Percentiles rank a stretch among this genome's conserved stretches.
Evolutionary conservation across 2,888 invertebrate genomes (phyloP).

Genomic region (Lochmaea capreae): DNA sequence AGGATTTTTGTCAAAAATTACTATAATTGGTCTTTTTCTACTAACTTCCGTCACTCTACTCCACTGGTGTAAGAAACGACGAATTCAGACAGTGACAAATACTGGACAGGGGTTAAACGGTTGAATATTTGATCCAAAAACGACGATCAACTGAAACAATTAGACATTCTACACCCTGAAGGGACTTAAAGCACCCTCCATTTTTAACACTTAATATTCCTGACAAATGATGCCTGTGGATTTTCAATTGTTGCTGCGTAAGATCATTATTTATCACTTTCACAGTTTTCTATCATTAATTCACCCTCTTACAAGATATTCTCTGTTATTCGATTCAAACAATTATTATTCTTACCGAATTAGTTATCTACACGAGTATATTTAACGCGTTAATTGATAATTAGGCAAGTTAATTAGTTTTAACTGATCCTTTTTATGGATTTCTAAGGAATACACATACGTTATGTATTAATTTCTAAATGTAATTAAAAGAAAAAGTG

Average conservation of each 20-base stretch:
- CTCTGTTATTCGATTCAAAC: constrained; percentile 27
- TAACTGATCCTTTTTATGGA: not conserved
- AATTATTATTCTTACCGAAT: constrained; percentile 28
- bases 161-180: constrained; percentile 61
- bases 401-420: not conserved
- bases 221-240: constrained; percentile 60
- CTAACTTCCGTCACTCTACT: not conserved
- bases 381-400: not conserved
- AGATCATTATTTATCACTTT: constrained; percentile 51
- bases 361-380: not conserved
- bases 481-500: not conserved
- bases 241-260: constrained; percentile 52
- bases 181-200: constrained; percentile 56
- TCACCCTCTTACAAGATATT: constrained; percentile 37
- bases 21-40: not conserved
- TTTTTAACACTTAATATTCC: constrained; percentile 67
- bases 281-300: constrained; percentile 49
- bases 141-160: constrained; percentile 63
- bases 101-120: constrained; percentile 62
- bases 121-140: constrained; percentile 61
- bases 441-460: not conserved
- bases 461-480: not conserved
- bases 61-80: constrained; percentile 54
- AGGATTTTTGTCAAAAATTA: too few species aligned
- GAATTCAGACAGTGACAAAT: constrained; percentile 63